These are phyloP conservation scores for Apostichopus japonicus DNA, from an alignment of 35 echinoderm and acorn worm genomes.

Conservation along the genomic window DNA sequence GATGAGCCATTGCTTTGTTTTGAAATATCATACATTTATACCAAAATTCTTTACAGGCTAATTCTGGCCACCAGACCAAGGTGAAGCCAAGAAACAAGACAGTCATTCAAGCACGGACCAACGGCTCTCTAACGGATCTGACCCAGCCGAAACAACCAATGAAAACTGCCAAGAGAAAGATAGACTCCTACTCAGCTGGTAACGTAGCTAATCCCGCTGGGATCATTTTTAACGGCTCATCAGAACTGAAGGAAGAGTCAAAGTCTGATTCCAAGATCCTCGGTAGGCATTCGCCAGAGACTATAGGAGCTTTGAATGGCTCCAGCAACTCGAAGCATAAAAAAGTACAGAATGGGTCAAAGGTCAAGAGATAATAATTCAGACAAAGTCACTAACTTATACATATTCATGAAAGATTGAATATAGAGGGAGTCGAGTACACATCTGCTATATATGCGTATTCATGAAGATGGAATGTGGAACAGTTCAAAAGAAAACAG, in stretches of 20 bases:
- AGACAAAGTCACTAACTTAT: background rate
- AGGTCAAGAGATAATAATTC: constrained; percentile 12
- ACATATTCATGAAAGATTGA: background rate
- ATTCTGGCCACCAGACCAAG: background rate
- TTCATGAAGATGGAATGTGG: no score
- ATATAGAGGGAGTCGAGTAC: background rate
- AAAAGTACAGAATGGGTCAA: constrained; percentile 41
- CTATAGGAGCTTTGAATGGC: constrained; percentile 19
- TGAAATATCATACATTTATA: no score
- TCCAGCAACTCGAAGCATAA: background rate
- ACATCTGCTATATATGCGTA: no score
- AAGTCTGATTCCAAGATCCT: background rate
- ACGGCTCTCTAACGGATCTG: background rate
- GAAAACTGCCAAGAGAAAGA: background rate
- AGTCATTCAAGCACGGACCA: background rate
- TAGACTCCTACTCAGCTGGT: background rate
- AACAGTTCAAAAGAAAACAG: no score
- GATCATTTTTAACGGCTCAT: background rate
- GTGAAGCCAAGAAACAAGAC: background rate
- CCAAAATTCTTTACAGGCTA: background rate
- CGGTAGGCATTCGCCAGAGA: background rate
- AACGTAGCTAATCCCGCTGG: background rate
- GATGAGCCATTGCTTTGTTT: no score
- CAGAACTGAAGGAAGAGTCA: background rate
- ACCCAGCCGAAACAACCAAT: no score